These are phyloP conservation scores for Drosophila eugracilis DNA, from an alignment of 1,140 invertebrate species.

Conservation along the genomic window DNA sequence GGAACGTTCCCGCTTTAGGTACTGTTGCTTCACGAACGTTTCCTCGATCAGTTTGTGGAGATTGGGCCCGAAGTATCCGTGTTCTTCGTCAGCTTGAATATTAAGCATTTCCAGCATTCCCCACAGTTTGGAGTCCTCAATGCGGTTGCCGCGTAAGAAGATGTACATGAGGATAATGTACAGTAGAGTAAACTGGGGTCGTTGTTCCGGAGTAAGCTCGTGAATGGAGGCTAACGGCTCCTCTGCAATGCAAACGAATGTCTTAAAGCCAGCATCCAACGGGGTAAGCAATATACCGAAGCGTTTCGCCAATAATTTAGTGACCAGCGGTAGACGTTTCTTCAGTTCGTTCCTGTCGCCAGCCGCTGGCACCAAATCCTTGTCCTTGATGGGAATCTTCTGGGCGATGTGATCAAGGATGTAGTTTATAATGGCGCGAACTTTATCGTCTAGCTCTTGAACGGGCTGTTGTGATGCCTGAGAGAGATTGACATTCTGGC, in stretches of 20 bases:
- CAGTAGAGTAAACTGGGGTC: conserved; percentile 52
- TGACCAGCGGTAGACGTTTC: conserved; percentile 37
- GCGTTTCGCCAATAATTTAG: conserved; percentile 20
- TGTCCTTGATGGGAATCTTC: conserved; percentile 61
- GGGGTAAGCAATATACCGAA: conserved; percentile 47
- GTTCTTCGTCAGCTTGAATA: conserved; percentile 59
- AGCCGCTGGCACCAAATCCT: conserved; percentile 31
- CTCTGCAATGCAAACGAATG: conserved; percentile 53
- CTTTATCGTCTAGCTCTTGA: conserved; percentile 32
- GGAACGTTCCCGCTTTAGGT: conserved; percentile 68
- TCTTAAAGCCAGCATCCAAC: conserved; percentile 35
- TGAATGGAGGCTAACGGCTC: conserved; percentile 41
- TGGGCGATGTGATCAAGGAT: conserved; percentile 59
- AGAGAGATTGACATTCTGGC: conserved; percentile 6
- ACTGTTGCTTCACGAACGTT: conserved; percentile 74
- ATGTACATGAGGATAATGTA: conserved; percentile 70
- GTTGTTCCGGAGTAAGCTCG: conserved; percentile 52
- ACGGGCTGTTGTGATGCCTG: conserved; percentile 11
- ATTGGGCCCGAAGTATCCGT: conserved; percentile 63
- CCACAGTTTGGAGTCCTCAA: conserved; percentile 58
- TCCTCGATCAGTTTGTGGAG: conserved; percentile 66
- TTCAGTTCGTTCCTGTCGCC: conserved; percentile 30
- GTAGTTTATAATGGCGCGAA: conserved; percentile 50
- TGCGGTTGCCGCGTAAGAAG: conserved; percentile 49
- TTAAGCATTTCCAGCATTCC: conserved; percentile 47